Percentiles rank a stretch among this genome's conserved stretches.
phyloP scores from a whole-genome alignment of 2,888 invertebrate genomes.

The Hedychridium roseum region DNA sequence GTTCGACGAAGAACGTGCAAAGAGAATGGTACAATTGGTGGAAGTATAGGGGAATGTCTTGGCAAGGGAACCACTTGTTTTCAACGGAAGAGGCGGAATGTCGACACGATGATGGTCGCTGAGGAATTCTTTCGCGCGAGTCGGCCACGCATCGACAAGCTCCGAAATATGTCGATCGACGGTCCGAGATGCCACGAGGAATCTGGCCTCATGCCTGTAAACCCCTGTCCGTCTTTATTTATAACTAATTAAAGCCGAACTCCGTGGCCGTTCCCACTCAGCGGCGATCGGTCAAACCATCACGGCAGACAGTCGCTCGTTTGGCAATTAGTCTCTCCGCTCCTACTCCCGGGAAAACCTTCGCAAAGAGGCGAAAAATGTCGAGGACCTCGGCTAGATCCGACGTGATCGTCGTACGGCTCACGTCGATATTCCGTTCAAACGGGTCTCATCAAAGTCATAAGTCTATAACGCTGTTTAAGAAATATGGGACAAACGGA shows the following conservation, averaged over 20 bases:
- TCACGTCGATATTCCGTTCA: no score
- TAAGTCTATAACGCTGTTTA: not conserved
- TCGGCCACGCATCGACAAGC: slow-evolving; percentile 11
- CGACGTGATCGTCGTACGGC: no score
- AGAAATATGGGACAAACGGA: slow-evolving; percentile 2
- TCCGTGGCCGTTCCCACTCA: slow-evolving; percentile 39
- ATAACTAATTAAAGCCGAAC: slow-evolving; percentile 57
- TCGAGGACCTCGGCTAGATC: no score
- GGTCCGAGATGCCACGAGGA: slow-evolving; percentile 6
- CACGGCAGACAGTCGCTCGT: slow-evolving; percentile 25
- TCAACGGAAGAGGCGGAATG: not conserved
- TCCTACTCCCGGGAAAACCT: no score
- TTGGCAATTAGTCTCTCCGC: slow-evolving; percentile 1
- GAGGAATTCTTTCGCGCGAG: slow-evolving; percentile 6
- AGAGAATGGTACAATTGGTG: no score
- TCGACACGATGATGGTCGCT: not conserved
- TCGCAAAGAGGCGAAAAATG: no score
- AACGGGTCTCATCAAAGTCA: no score
- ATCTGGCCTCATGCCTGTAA: slow-evolving; percentile 44
- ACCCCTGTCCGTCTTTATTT: slow-evolving; percentile 51
- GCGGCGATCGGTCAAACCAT: slow-evolving; percentile 40
- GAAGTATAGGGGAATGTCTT: no score
- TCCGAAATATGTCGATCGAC: slow-evolving; percentile 17
- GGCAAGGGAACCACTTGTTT: no score
- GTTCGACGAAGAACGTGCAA: no score